Base-by-base conservation (phyloP, 2,113 vertebrate species). In the Dicaeum eximium region DNA sequence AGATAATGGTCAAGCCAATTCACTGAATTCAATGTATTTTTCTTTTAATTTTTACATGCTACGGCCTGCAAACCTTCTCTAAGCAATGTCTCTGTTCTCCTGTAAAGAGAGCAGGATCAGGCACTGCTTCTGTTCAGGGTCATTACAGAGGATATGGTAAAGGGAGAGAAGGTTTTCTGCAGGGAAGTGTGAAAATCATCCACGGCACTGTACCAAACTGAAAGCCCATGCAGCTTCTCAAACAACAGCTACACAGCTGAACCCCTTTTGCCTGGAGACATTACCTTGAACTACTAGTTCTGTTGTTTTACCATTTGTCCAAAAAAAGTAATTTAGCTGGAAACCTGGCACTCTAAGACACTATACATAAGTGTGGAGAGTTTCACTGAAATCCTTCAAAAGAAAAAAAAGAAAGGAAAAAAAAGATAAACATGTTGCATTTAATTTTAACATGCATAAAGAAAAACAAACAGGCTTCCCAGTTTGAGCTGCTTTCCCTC, bases 361-460 rank as follows among this genome's bases (percentile, higher is more conserved):
- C 2, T 10, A 45, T 30, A 65, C 2, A 62, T 7, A 13, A 82
- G 3, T 25, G 6, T 69, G 64, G 77, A 89, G 30, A 15, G 4
- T 56, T 96, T 54, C 0, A 1, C 54, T 24, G 77, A 88, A 92
- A 73, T 70, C 13, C 18, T 71, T 69, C n/a, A n/a, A 48, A 80
- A 77, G 4, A 25, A 48, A 56, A 35, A 67, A 19, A 6, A 2
- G 13, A n/a, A 42, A 6, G 7, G 4, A 13, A 18, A 30, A 14
- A 20, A 13, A 21, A 40, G 6, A 47, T 0, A 54, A 45, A 47
- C 47, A 48, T 17, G 17, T 22, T 86, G n/a, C 37, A 47, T 89
- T 88, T 91, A 72, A 81, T 86, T 96, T 95, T 65, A 80, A 95
- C 50, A 47, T 74, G 40, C 48, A 88, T 79, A 91, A 95, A 96